Conservation (phyloP, 2,888 invertebrate genomes). For the Andrena fulva region DNA sequence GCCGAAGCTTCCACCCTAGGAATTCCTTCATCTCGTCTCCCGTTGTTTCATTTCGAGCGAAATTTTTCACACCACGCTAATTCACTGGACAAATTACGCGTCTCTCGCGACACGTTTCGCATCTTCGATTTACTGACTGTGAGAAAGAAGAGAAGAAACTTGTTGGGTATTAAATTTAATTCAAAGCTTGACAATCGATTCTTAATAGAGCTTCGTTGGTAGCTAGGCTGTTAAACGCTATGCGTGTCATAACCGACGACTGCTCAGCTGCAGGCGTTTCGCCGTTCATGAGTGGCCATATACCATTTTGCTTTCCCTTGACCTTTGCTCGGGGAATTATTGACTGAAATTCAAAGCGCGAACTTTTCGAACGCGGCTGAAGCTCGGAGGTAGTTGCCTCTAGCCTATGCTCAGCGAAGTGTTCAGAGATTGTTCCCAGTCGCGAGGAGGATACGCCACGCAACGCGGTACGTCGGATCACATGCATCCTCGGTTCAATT, state of each 20-base stretch:
- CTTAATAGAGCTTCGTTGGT: not conserved
- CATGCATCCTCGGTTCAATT: slow-evolving; percentile 60
- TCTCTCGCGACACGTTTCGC: not conserved
- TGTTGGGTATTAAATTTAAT: no score
- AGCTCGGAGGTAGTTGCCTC: not conserved
- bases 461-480: slow-evolving; percentile 35
- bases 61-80: not conserved
- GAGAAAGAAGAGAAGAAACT: not conserved
- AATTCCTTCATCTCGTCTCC: not conserved
- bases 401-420: slow-evolving; percentile 36
- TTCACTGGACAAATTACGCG: not conserved
- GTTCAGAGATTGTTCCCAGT: slow-evolving; percentile 41
- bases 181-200: slow-evolving; percentile 23
- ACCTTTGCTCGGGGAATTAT: slow-evolving; percentile 8
- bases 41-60: not conserved
- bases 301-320: not conserved
- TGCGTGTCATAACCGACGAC: slow-evolving; percentile 17
- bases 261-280: slow-evolving; percentile 12
- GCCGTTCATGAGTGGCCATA: not conserved
- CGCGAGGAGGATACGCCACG: slow-evolving; percentile 22
- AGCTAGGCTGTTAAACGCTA: slow-evolving; percentile 20
- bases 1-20: not conserved
- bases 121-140: not conserved
- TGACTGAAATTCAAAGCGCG: not conserved
- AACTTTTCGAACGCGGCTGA: not conserved